phyloP scores from a whole-genome alignment of 2,797 vertebrate genomes.

The Triplophysa bombifrons region DNA sequence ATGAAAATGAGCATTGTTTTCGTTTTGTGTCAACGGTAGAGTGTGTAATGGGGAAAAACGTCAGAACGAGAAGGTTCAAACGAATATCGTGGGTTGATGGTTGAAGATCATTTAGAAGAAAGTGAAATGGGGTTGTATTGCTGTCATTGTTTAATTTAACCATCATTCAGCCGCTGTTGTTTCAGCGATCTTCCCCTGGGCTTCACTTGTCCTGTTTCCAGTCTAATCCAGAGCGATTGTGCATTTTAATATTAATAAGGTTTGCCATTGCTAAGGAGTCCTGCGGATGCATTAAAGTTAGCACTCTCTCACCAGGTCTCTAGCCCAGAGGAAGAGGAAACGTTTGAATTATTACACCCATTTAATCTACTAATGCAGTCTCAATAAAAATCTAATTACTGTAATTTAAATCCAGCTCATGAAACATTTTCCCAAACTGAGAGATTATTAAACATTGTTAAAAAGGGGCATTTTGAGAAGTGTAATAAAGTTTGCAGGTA shows the following conservation, averaged over 20 bases:
- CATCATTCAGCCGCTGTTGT: slow-evolving; percentile 26
- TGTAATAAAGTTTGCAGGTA: slow-evolving; percentile 38
- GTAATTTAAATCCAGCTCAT: slow-evolving; percentile 47
- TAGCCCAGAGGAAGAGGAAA: slow-evolving; percentile 27
- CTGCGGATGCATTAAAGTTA: slow-evolving; percentile 1
- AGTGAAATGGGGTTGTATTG: slow-evolving; percentile 22
- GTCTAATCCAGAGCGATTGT: slow-evolving; percentile 12
- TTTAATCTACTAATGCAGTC: slow-evolving; percentile 41
- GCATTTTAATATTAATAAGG: slow-evolving; percentile 45
- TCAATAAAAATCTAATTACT: slow-evolving; percentile 52
- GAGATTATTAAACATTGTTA: slow-evolving; percentile 38
- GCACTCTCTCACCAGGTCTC: slow-evolving; percentile 14
- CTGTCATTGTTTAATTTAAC: slow-evolving; percentile 27
- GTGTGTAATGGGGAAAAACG: slow-evolving; percentile 27
- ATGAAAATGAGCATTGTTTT: slow-evolving; percentile 44
- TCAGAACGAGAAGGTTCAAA: slow-evolving; percentile 4
- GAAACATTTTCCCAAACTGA: slow-evolving; percentile 15
- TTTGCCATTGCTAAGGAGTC: slow-evolving; percentile 25
- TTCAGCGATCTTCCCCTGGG: slow-evolving; percentile 24
- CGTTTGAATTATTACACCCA: slow-evolving; percentile 39
- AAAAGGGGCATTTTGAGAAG: slow-evolving; percentile 9
- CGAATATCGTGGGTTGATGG: neutral
- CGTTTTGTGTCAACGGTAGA: slow-evolving; percentile 26
- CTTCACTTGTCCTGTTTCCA: slow-evolving; percentile 27
- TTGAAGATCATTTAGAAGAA: slow-evolving; percentile 9